Conservation (phyloP, 2,113 vertebrate genomes). For the Anarhynchus alexandrinus region DNA sequence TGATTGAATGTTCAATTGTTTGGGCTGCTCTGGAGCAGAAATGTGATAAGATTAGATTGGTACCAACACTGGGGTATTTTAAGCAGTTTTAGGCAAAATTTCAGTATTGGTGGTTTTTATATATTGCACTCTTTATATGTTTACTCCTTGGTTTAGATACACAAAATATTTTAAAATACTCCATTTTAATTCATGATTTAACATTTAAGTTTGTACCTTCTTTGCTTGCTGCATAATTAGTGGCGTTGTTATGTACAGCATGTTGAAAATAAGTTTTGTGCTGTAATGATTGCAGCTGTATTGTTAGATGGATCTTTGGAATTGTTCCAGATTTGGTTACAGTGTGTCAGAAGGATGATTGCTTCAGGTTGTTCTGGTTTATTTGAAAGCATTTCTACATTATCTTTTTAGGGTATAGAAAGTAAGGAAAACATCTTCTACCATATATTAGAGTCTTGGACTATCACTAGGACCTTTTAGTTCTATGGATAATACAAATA, state of each 20-base stretch:
- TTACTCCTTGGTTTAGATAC: background rate
- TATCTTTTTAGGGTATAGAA: background rate
- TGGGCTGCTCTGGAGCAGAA: background rate
- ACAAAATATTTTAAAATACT: background rate
- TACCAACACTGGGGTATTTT: background rate
- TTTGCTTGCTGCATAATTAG: background rate
- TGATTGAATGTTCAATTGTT: background rate
- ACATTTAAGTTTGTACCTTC: background rate
- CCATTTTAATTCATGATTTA: background rate
- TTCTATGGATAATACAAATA: background rate
- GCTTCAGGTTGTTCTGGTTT: background rate
- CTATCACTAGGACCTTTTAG: background rate
- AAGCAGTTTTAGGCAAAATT: background rate
- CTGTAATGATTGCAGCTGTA: background rate
- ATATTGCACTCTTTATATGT: background rate
- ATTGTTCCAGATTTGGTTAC: background rate
- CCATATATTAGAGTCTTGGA: background rate
- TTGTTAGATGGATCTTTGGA: background rate
- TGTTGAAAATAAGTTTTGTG: background rate
- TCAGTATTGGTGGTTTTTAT: background rate
- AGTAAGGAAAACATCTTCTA: background rate
- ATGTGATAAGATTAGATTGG: background rate
- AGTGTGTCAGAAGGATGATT: background rate
- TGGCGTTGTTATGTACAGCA: background rate
- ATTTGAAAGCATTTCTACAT: background rate